A percentile compares a stretch with the other conserved stretches of the same genome.
These are phyloP conservation scores for Glossosoma conforme DNA, from an alignment of 1,140 invertebrate genomes.

Conservation along the genomic window DNA sequence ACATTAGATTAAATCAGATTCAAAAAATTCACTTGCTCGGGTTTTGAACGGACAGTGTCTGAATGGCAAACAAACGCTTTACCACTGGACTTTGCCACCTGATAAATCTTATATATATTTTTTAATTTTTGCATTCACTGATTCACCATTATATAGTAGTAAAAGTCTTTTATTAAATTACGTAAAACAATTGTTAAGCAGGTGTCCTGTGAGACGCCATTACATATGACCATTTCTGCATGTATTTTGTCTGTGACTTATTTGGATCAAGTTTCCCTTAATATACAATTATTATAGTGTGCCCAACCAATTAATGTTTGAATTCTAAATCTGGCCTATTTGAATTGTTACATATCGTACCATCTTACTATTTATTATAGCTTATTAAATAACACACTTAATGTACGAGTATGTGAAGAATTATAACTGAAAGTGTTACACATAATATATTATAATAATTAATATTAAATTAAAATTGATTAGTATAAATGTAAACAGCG, in stretches of 20 bases:
- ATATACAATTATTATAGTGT: conserved; percentile 5
- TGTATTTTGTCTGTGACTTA: conserved; percentile 1
- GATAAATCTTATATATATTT: too few relatives aligned
- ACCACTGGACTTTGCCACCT: too few relatives aligned
- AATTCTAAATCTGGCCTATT: conserved; percentile 26
- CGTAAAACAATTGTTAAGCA: not conserved
- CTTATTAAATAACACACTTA: not conserved
- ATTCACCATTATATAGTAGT: too few relatives aligned
- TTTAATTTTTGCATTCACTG: too few relatives aligned
- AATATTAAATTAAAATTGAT: not conserved
- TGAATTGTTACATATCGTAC: conserved; percentile 24
- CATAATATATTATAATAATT: conserved; percentile 1
- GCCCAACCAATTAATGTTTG: conserved; percentile 12
- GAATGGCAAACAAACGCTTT: too few relatives aligned
- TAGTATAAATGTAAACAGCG: not conserved
- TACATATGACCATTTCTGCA: not conserved
- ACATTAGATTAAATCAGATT: too few relatives aligned
- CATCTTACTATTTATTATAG: conserved; percentile 8
- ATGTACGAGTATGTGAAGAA: not conserved
- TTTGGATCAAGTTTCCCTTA: conserved; percentile 9
- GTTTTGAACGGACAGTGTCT: too few relatives aligned
- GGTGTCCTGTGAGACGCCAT: not conserved
- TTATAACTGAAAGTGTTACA: not conserved
- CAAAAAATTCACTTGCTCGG: too few relatives aligned
- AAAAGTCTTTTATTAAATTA: conserved; percentile 2